Base-by-base conservation (phyloP, 1,140 invertebrate genomes). In the Pararge aegeria region DNA sequence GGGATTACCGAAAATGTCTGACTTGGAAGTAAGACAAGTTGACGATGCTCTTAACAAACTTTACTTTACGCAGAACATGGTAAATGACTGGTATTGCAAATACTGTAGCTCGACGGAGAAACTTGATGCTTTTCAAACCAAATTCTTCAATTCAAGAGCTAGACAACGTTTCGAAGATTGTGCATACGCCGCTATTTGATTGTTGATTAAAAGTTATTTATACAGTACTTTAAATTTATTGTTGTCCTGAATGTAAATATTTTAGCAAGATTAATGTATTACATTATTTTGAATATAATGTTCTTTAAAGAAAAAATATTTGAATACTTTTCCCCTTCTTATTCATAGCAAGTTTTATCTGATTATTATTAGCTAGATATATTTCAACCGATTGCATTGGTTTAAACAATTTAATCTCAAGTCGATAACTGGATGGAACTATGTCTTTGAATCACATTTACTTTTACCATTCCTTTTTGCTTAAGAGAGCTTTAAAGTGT, bases 1-100 rank as follows among this genome's bases (percentile, higher is more conserved):
- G 1, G 81, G 81, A 0, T 51, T 88, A 5, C 78, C 80, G 1
- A 73, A 73, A 56, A 75, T 88, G 73, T 69, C 70, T 1, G 74
- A 76, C 1, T 20, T 20, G 5, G 85, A 88, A 49, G 70, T 61
- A 1, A 64, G 50, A 5, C 30, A 53, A 0, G 48, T 83, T 12
- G 63, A 80, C 58, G 1, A 72, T 1, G 80, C 81, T 1, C 21
- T 88, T n/a, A 71, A 58, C 34, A 64, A 78, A 5, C 49, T 88
- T 0, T 63, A 54, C 21, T 9, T 46, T 5, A 79, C 68, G 40
- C 64, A 67, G 29, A 55, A 53, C 3, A 58, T 86, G 63, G 72
- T 73, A 0, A 24, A 73, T 0, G 70, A 80, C 12, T 88, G 85
- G 85, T 79, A 80, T 55, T 18, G 40, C 24, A 83, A 80, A 49